Base-by-base conservation (phyloP, 2,888 invertebrate species). In the Rhorus exstirpatorius region DNA sequence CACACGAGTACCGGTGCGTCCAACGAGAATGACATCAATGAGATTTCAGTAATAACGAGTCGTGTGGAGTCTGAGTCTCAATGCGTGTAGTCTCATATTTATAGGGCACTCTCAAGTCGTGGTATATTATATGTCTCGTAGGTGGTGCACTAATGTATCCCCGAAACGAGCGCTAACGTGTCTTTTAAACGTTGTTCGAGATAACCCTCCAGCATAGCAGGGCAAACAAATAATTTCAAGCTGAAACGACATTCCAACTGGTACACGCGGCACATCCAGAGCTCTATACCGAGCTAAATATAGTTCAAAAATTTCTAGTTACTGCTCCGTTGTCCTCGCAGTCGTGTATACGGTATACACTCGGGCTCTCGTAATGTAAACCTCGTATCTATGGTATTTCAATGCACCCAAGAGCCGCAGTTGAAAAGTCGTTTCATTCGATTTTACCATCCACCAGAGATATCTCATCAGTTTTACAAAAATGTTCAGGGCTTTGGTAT, bases 221-320 rank as follows among this genome's bases (percentile, higher is more conserved):
- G 46, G 71, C 79, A 77, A 84, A 85, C 83, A 85, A 86, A 86
- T 85, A 84, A 85, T 86, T 84, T 83, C 70, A 38, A 79, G 60
- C 77, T 78, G 58, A 78, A 76, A 76, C 79, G 72, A 81, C 83
- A 86, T 86, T 86, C 84, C 85, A 75, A 49, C 61, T 82, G 58
- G 58, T 55, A 58, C 72, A 35, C 63, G 74, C 74, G n/a, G n/a
- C n/a, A n/a, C 74, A 65, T 65, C 55, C 71, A 58, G 61, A n/a
- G n/a, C 31, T 10, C 44, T 38, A 72, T 55, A 61, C 41, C 49
- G 35, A 46, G 17, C 77, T 84, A 82, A 84, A 82, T 84, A 82
- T 84, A 84, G 79, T 74, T 68, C 68, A 58, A 75, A 76, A 77
- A 72, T 82, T 51, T 63, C 70, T 71, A 77, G 63, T 58, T 68